Percentiles rank a stretch among this genome's conserved stretches.
Evolutionary conservation across 1,140 invertebrate genomes (phyloP).

Genomic region (Heliconius nattereri): DNA sequence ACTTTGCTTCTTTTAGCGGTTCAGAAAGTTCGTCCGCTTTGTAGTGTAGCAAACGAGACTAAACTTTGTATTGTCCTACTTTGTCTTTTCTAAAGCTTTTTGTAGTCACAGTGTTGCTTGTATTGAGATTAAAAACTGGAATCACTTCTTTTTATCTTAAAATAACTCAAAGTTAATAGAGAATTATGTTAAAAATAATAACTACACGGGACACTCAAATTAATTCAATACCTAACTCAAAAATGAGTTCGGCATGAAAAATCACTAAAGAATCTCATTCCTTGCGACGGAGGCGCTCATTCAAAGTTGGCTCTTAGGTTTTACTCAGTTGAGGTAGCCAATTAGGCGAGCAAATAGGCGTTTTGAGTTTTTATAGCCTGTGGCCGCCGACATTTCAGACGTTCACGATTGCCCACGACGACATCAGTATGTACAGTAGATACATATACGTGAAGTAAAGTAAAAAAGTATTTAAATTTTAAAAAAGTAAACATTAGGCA

Average conservation of each 20-base stretch:
- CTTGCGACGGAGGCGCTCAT: slow-evolving; percentile 29
- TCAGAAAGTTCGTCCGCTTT: slow-evolving; percentile 27
- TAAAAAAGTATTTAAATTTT: too few species aligned
- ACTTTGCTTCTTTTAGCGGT: slow-evolving; percentile 34
- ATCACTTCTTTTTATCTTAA: background rate
- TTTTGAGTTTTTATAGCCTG: slow-evolving; percentile 37
- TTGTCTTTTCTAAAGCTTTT: slow-evolving; percentile 21
- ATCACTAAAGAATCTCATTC: slow-evolving; percentile 22
- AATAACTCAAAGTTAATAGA: background rate
- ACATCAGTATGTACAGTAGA: background rate
- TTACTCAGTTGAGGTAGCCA: slow-evolving; percentile 40
- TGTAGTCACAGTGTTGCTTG: slow-evolving; percentile 2
- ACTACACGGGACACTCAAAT: background rate
- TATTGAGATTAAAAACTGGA: slow-evolving; percentile 14
- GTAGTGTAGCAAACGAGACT: slow-evolving; percentile 25
- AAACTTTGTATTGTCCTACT: slow-evolving; percentile 22
- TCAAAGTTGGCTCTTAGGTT: slow-evolving; percentile 26
- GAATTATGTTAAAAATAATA: background rate
- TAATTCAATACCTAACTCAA: background rate
- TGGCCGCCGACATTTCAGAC: slow-evolving; percentile 36
- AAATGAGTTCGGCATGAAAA: slow-evolving; percentile 6
- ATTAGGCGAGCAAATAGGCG: slow-evolving; percentile 48
- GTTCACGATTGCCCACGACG: slow-evolving; percentile 22
- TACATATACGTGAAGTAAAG: background rate
- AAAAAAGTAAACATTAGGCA: too few species aligned